These are phyloP conservation scores for Varanus komodoensis DNA, from an alignment of 2,113 vertebrate species.

Conservation along the genomic window DNA sequence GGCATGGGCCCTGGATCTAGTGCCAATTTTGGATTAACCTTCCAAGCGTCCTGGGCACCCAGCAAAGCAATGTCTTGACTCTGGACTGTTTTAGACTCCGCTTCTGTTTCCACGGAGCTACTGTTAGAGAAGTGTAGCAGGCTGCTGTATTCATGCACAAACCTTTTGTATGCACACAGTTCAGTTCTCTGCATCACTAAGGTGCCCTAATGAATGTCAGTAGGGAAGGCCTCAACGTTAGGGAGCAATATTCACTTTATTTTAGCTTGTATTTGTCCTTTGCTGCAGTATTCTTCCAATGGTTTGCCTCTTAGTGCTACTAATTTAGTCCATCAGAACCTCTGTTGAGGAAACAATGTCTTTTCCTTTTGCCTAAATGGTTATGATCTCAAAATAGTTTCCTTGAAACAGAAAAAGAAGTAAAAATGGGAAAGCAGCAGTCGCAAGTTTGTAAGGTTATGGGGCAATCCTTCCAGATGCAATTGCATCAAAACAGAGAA, in stretches of 20 bases:
- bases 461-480: constrained; percentile 40
- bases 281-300: background rate
- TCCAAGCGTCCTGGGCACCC: background rate
- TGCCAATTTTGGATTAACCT: background rate
- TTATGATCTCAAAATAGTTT: constrained; percentile 34
- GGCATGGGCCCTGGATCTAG: background rate
- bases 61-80: background rate
- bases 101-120: background rate
- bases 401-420: background rate
- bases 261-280: background rate
- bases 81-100: background rate
- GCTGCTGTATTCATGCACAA: background rate
- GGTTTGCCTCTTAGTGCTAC: background rate
- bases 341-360: background rate
- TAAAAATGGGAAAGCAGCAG: background rate
- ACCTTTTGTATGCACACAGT: background rate
- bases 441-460: constrained; percentile 25
- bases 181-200: background rate
- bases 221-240: background rate
- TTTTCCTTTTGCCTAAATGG: background rate
- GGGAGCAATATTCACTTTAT: background rate
- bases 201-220: background rate
- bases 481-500: constrained; percentile 1
- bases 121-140: background rate
- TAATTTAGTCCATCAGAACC: background rate